Percentiles rank a stretch among this genome's conserved stretches.
These are phyloP conservation scores for Siderastrea siderea DNA, from an alignment of 92 coral and sea anemone species.

Conservation along the genomic window DNA sequence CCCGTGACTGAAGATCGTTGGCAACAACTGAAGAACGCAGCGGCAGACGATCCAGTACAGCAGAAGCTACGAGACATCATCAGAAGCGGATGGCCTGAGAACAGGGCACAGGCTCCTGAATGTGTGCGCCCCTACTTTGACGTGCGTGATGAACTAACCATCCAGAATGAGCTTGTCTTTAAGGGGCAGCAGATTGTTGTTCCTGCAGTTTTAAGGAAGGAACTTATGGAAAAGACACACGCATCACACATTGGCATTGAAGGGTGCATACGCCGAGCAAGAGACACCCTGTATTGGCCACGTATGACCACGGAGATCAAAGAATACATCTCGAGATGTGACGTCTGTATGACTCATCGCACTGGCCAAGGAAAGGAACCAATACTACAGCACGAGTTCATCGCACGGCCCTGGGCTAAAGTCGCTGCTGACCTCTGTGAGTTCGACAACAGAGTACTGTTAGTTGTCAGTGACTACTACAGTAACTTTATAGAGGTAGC, in stretches of 20 bases:
- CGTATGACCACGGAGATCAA: no score
- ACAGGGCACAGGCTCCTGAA: conserved; percentile 53
- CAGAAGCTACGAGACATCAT: conserved; percentile 55
- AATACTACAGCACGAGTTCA: no score
- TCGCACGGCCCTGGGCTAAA: no score
- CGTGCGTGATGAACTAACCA: conserved; percentile 66
- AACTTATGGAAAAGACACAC: no score
- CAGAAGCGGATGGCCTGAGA: conserved; percentile 53
- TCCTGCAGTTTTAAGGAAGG: no score
- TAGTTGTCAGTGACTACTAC: conserved; percentile 57
- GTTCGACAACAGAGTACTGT: conserved; percentile 55
- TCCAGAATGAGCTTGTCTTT: conserved; percentile 62
- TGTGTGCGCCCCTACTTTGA: conserved; percentile 61
- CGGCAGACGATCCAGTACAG: conserved; percentile 62
- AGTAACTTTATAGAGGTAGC: conserved; percentile 66
- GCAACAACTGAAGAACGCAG: conserved; percentile 67
- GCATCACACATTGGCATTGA: no score
- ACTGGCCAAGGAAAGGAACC: no score
- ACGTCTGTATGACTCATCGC: no score
- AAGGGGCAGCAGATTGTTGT: conserved; percentile 68
- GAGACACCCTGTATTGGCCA: no score
- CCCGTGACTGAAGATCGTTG: conserved; percentile 39
- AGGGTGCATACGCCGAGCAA: no score
- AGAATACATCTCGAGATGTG: no score
- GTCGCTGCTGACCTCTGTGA: no score